These are phyloP conservation scores for Zaprionus lachaisei DNA, from an alignment of 1,140 invertebrate genomes.

Conservation along the genomic window DNA sequence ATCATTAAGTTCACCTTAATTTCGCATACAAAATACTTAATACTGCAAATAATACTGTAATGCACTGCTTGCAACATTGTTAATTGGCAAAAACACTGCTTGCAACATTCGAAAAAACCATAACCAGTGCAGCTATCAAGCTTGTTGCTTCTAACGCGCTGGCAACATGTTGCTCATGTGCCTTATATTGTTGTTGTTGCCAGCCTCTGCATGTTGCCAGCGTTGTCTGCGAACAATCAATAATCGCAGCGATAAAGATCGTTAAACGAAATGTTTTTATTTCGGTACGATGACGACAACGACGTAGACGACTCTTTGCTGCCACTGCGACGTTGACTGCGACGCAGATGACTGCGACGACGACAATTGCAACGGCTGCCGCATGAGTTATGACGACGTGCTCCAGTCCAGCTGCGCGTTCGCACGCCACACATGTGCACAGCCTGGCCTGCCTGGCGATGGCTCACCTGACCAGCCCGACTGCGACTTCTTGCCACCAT, in stretches of 20 bases:
- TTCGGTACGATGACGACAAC: conserved; percentile 54
- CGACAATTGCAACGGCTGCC: conserved; percentile 52
- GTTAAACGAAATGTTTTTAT: conserved; percentile 83
- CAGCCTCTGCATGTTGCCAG: conserved; percentile 15
- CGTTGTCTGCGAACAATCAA: conserved; percentile 66
- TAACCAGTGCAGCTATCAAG: not conserved
- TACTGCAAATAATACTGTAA: not conserved
- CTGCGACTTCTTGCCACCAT: conserved; percentile 28
- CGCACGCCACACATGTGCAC: conserved; percentile 62
- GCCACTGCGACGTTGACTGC: conserved; percentile 20
- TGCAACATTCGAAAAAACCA: not conserved
- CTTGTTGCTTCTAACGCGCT: conserved; percentile 15
- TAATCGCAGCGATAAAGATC: conserved; percentile 84
- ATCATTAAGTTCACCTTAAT: no score
- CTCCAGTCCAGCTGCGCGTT: conserved; percentile 52
- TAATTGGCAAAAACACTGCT: no score
- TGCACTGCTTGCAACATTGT: conserved; percentile 12
- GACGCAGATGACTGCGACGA: conserved; percentile 52
- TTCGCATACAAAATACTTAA: no score
- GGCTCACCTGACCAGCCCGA: conserved; percentile 60
- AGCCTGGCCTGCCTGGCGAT: conserved; percentile 66
- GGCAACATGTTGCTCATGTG: conserved; percentile 41
- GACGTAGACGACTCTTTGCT: conserved; percentile 47
- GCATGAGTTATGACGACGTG: conserved; percentile 54
- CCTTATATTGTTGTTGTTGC: conserved; percentile 36